Evolutionary conservation across 2,113 vertebrate genomes (phyloP).

Genomic region (Sinosuthora webbiana): DNA sequence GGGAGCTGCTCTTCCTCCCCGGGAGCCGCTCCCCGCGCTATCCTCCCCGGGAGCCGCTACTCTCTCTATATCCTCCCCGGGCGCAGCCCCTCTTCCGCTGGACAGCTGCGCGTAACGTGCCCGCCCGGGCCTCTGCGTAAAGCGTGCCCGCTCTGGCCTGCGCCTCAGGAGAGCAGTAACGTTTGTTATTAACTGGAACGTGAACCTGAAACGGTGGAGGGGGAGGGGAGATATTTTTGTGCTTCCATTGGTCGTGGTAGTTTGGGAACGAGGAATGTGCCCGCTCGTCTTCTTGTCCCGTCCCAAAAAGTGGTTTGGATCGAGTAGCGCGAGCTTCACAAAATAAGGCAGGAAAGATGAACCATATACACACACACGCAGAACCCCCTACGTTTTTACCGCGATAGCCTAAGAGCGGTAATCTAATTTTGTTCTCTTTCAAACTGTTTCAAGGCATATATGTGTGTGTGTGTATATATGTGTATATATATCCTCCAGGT

Average conservation of each 20-base stretch:
- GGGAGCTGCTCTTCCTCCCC: background rate
- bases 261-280: background rate
- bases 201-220: background rate
- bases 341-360: background rate
- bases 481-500: slow-evolving; percentile 57
- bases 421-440: slow-evolving; percentile 59
- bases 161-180: background rate
- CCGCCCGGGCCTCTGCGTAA: background rate
- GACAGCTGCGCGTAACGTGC: background rate
- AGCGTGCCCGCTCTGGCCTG: background rate
- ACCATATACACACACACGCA: background rate
- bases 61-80: background rate
- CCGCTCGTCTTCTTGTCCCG: background rate
- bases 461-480: background rate
- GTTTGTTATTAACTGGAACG: background rate
- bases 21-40: background rate
- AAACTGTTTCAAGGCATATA: slow-evolving; percentile 29
- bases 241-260: background rate
- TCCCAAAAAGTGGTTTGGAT: background rate
- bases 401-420: background rate
- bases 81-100: background rate
- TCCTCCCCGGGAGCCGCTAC: background rate
- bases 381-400: background rate
- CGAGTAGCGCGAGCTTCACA: background rate
- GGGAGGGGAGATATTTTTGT: background rate